Base-by-base conservation (phyloP, 2,797 vertebrate species). In the Calcarius lapponicus region DNA sequence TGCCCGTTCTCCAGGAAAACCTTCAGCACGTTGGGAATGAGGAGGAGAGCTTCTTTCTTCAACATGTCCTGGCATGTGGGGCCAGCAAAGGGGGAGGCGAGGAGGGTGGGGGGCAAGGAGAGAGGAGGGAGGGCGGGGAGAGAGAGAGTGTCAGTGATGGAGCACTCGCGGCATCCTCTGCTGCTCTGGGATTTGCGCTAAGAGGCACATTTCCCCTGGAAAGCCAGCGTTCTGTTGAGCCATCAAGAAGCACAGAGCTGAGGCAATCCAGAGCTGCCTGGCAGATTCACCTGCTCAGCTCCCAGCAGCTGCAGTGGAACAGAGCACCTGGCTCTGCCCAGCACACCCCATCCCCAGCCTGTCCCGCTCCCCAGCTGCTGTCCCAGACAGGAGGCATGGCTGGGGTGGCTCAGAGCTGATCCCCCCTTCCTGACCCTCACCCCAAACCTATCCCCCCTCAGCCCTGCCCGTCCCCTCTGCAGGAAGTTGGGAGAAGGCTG, bases 1-100 rank as follows among this genome's bases (percentile, higher is more conserved):
- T 99, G 99, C 88, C 99, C 99, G 76, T 99, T 99, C 98, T 99
- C 99, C 98, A 99, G 98, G 98, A 99, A 99, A 97, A 99, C 99
- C 98, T 99, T 99, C 97, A 99, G 97, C 96, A 99, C 99, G 29
- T 99, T 99, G 97, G 99, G 99, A 97, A 99, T 99, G 96, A 99
- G 99, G 88, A 99, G 99, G 96, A 99, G 98, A 75, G 99, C 98
- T 97, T 99, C 99, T 97, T 99, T 99, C 98, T 99, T 99, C 98
- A 99, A 98, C 99, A 99, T 99, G 96, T 98, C 98, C 98, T 98
- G 93, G 83, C 81, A 93, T 76, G 17, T 19, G 47, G 54, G 38
- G 31, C 32, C 76, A 0, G 67, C 70, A 90, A 29, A 8, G 4
- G 42, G 45, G 38, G 47, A 60, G 58, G 54, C 1, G 2, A 83